These are phyloP conservation scores for Lepidurus arcticus DNA, from an alignment of 1,140 invertebrate species.

Conservation along the genomic window DNA sequence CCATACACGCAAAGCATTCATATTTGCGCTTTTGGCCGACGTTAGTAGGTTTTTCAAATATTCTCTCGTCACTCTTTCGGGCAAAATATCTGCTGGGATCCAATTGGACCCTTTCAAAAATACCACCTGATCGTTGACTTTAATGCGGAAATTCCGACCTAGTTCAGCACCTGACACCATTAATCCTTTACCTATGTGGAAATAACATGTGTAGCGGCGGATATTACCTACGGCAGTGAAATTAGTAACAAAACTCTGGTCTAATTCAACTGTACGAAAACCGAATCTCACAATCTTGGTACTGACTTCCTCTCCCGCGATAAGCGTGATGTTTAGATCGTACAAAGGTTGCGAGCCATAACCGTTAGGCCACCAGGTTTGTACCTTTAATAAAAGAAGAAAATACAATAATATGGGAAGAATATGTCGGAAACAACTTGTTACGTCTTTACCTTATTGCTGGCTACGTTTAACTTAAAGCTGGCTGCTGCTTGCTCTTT, in stretches of 20 bases:
- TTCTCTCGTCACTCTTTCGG: conserved; percentile 60
- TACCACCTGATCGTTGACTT: conserved; percentile 78
- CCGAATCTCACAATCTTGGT: conserved; percentile 59
- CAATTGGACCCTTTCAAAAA: conserved; percentile 96
- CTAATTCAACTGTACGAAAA: conserved; percentile 76
- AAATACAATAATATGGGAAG: not conserved
- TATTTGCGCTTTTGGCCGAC: conserved; percentile 70
- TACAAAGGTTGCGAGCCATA: conserved; percentile 79
- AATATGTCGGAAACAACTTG: not conserved
- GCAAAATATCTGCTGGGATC: conserved; percentile 84
- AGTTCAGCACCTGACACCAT: not conserved
- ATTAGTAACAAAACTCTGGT: conserved; percentile 52
- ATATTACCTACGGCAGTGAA: conserved; percentile 29
- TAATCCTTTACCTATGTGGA: not conserved
- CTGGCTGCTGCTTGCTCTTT: not conserved
- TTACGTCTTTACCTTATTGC: not conserved
- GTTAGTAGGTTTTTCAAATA: conserved; percentile 54
- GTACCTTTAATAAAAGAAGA: conserved; percentile 42
- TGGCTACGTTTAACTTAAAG: not conserved
- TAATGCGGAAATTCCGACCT: conserved; percentile 82
- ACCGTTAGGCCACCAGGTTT: conserved; percentile 92
- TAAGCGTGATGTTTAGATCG: conserved; percentile 49
- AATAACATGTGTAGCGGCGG: conserved; percentile 6
- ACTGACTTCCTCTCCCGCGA: conserved; percentile 43
- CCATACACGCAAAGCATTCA: conserved; percentile 95